These are phyloP conservation scores for Gortyna flavago DNA, from an alignment of 2,888 invertebrate genomes.

Conservation along the genomic window DNA sequence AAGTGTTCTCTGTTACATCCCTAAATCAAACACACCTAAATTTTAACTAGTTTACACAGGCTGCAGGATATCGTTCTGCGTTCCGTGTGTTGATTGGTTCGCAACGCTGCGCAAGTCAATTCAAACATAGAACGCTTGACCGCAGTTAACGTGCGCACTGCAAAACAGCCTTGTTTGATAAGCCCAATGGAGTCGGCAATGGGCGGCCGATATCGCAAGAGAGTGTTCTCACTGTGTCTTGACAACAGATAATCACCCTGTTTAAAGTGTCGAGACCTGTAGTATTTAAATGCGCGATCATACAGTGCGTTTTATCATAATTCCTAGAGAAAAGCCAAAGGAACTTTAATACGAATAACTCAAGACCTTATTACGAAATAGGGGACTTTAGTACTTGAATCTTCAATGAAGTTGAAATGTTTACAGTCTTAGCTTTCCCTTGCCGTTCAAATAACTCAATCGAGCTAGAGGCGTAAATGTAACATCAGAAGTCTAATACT, in stretches of 20 bases:
- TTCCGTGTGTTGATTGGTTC: conserved; percentile 44
- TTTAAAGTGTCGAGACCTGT: background rate
- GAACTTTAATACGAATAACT: background rate
- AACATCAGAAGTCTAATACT: conserved; percentile 28
- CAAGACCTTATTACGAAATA: conserved; percentile 30
- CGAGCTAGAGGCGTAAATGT: conserved; percentile 18
- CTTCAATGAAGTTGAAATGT: conserved; percentile 31
- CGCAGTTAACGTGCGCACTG: background rate
- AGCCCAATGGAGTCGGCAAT: background rate
- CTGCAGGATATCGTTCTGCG: conserved; percentile 19
- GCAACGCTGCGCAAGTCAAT: conserved; percentile 27
- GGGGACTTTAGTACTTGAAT: conserved; percentile 6
- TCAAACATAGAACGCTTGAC: conserved; percentile 43
- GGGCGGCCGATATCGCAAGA: background rate
- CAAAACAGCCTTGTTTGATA: background rate
- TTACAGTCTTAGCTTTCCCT: conserved; percentile 19
- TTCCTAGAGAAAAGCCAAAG: background rate
- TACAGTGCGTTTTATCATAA: background rate
- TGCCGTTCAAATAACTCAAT: conserved; percentile 39
- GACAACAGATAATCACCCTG: background rate
- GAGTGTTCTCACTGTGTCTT: background rate
- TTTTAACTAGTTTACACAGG: background rate
- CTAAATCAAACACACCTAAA: background rate
- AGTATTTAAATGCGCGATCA: background rate
- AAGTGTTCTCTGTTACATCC: background rate